Base-by-base conservation (phyloP, 1,140 invertebrate species). In the Ylistrum balloti region DNA sequence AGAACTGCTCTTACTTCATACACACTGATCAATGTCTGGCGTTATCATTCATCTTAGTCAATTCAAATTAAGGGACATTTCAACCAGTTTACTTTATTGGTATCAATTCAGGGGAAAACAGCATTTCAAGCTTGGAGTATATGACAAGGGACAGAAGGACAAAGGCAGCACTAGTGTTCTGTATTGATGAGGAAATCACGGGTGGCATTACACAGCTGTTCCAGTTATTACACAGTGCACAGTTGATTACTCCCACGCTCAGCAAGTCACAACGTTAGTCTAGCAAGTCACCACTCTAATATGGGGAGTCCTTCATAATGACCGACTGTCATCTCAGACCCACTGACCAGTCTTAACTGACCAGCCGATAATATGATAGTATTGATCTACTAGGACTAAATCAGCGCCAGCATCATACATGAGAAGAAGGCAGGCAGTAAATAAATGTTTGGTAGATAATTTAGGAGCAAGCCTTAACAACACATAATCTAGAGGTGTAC, bases 1-100 rank as follows among this genome's bases (percentile, higher is more conserved):
- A 2, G 45, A 48, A 20, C 45, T 48, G 45, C 56, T 74, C 56
- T 28, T 74, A 74, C 56, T 74, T 74, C 56, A 74, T 74, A 74
- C 56, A 74, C 56, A 74, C 56, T 28, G 56, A 74, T 74, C 56
- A 74, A 74, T 74, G 56, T 74, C 56, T n/a, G 56, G 10, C 20
- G 41, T 45, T 45, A 74, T 74, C 56, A 74, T 74, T 74, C 56
- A 74, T 74, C 56, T 28, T 74, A 74, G 56, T 74, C 56, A n/a
- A 74, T 74, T 74, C 56, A 74, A 28, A n/a, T 74, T 74, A 74
- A 74, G n/a, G 56, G 56, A 74, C 56, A 74, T 74, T 74, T 74
- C 56, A 74, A n/a, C 56, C 56, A 74, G 56, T 74, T 74, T 74
- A 74, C 22, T 74, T 74, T 74, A 74, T 74, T 28, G 56, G 22